Percentiles rank a stretch among this genome's conserved stretches.
These are phyloP conservation scores for Eulemur macaco DNA, from an alignment of 2,113 vertebrate species.

Conservation along the genomic window DNA sequence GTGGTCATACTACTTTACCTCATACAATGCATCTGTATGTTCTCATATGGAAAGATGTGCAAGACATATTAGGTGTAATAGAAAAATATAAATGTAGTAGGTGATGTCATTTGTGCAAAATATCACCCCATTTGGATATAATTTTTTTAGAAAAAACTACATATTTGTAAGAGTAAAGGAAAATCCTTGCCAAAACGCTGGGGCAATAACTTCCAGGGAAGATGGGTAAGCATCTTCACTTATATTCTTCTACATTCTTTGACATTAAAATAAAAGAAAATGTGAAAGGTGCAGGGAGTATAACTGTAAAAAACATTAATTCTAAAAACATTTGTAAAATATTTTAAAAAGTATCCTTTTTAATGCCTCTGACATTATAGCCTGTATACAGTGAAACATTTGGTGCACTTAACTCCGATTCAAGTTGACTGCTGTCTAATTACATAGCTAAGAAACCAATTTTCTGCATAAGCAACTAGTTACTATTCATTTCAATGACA, in stretches of 20 bases:
- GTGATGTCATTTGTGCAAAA: not conserved
- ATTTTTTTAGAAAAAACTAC: not conserved
- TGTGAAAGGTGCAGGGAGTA: not conserved
- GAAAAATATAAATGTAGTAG: not conserved
- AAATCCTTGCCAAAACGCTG: not conserved
- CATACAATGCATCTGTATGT: not conserved
- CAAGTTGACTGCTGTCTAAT: not conserved
- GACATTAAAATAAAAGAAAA: not conserved
- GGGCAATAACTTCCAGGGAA: not conserved
- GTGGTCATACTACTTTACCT: not conserved
- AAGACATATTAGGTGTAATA: not conserved
- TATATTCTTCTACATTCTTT: not conserved
- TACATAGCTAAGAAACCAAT: not conserved
- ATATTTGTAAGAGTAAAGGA: not conserved
- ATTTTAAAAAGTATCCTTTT: not conserved
- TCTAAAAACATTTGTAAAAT: not conserved
- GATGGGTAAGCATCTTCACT: rapidly evolving
- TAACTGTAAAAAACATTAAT: not conserved
- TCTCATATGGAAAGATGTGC: not conserved
- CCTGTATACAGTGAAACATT: not conserved
- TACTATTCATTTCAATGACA: not conserved
- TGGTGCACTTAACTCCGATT: not conserved
- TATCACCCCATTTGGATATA: not conserved
- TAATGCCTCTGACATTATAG: not conserved
- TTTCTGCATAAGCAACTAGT: not conserved